Evolutionary conservation across 2,888 invertebrate genomes (phyloP).

Genomic region (Eumerus sabulonum): DNA sequence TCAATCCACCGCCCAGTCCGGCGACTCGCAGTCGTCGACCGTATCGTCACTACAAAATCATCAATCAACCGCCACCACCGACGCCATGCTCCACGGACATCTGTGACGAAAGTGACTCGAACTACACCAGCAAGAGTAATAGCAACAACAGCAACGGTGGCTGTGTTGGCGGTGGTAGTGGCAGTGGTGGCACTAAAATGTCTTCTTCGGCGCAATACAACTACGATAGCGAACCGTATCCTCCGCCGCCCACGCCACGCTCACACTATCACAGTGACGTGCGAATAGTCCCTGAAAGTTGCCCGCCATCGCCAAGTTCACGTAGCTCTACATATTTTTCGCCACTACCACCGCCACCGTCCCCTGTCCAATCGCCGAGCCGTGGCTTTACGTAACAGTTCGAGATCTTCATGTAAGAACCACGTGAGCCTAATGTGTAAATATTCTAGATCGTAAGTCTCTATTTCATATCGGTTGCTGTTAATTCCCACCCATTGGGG

Average conservation of each 20-base stretch:
- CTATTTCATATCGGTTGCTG: conserved; percentile 1
- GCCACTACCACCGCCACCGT: conserved; percentile 91
- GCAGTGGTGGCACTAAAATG: conserved; percentile 72
- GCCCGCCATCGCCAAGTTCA: conserved; percentile 85
- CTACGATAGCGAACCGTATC: conserved; percentile 85
- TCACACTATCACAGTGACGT: conserved; percentile 87
- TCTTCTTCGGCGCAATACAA: conserved; percentile 79
- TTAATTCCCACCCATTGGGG: neutral
- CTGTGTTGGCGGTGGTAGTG: conserved; percentile 61
- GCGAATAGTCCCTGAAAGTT: conserved; percentile 81
- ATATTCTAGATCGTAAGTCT: conserved; percentile 22
- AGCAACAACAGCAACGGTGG: conserved; percentile 77
- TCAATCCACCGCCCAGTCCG: conserved; percentile 95
- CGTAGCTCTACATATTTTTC: conserved; percentile 89
- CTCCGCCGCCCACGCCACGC: conserved; percentile 87
- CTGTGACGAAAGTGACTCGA: conserved; percentile 92
- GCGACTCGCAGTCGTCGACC: conserved; percentile 89
- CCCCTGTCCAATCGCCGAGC: conserved; percentile 85
- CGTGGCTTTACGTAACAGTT: conserved; percentile 80
- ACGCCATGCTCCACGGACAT: conserved; percentile 97
- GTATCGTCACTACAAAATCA: conserved; percentile 87
- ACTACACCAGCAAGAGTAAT: conserved; percentile 82
- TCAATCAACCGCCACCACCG: conserved; percentile 93
- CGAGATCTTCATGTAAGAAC: conserved; percentile 76
- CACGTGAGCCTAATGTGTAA: no score